Evolutionary conservation across 2,113 vertebrate species (phyloP), one percentile per base, ranked within the genome.

Genomic region (Phalacrocorax carbo): DNA sequence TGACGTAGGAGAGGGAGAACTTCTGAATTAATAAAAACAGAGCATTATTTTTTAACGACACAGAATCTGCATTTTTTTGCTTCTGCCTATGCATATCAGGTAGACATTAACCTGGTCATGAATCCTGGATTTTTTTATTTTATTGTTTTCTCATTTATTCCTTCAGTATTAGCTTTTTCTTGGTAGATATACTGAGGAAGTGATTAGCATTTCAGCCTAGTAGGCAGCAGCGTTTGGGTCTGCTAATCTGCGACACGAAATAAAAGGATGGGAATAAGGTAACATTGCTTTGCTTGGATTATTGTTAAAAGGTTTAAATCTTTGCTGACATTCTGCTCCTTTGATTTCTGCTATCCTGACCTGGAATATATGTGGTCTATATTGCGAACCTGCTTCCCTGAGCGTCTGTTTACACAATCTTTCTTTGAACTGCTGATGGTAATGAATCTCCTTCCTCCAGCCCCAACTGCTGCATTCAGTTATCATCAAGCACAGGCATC

Each of bases 401-500:
- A 25, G 42, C 12, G 1, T 55, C 77, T 94, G 85, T 82, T 96
- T 85, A 93, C 48, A 48, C 30, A 66, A 5, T 83, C 60, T 73
- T 86, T 92, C 76, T 97, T 64, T 94, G 94, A 96, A 92, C 90
- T 83, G 88, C 94, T 82, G 93, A 96, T 91, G 96, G 94, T 95
- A 97, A 97, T 96, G 97, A 96, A 97, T 97, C 96, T 94, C 73
- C 58, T 96, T 97, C 90, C 68, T 96, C 88, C 52, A 95, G 83
- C 71, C 93, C 30, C 80, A 97, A 85, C 91, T 88, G 86, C 93
- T 97, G 93, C 68, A 75, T 93, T 96, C 97, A 96, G 96, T 98
- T 98, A 98, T 97, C 97, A 94, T 96, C 97, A 97, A 97, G 96
- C 96, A 92, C 96, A 98, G 92, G 93, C 95, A 97, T 96, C 96